phyloP scores from a whole-genome alignment of 1,140 invertebrate genomes.

The Aleiodes sp. region DNA sequence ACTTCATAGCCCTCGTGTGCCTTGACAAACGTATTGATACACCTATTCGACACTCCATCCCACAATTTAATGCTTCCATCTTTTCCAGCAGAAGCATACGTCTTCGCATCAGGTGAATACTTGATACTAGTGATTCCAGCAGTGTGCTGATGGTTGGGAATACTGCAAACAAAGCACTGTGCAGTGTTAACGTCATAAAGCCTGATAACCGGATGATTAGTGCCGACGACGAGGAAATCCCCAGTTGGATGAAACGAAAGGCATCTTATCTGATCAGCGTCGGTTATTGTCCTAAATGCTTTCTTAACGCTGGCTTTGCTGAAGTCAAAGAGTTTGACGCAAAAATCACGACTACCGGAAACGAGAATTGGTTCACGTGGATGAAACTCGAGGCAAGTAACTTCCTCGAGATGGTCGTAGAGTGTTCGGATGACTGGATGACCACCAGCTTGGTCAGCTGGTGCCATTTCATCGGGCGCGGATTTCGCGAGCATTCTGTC shows the following conservation, averaged over 20 bases:
- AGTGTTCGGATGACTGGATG: constrained; percentile 98
- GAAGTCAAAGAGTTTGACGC: constrained; percentile 97
- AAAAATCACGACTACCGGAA: constrained; percentile 93
- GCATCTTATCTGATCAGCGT: constrained; percentile 88
- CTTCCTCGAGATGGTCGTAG: constrained; percentile 99
- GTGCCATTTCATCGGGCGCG: constrained; percentile 83
- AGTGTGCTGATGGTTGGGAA: constrained; percentile 92
- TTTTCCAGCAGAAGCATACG: constrained; percentile 90
- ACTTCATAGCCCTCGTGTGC: constrained; percentile 96
- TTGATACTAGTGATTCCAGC: constrained; percentile 86
- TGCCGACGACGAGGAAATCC: constrained; percentile 93
- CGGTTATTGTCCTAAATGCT: constrained; percentile 93
- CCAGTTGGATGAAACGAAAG: constrained; percentile 95
- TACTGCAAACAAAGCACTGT: constrained; percentile 92
- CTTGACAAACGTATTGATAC: constrained; percentile 91
- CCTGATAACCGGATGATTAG: constrained; percentile 89
- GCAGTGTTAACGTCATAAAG: constrained; percentile 95
- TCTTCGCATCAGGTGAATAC: constrained; percentile 80
- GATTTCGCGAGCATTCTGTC: constrained; percentile 97
- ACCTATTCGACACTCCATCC: constrained; percentile 95
- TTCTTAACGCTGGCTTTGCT: constrained; percentile 98
- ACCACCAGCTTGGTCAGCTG: constrained; percentile 84
- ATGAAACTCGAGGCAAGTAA: constrained; percentile 96
- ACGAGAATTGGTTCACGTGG: constrained; percentile 91
- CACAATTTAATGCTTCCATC: constrained; percentile 96